Evolutionary conservation across 2,113 vertebrate species (phyloP).

Genomic region (Pongo abelii): DNA sequence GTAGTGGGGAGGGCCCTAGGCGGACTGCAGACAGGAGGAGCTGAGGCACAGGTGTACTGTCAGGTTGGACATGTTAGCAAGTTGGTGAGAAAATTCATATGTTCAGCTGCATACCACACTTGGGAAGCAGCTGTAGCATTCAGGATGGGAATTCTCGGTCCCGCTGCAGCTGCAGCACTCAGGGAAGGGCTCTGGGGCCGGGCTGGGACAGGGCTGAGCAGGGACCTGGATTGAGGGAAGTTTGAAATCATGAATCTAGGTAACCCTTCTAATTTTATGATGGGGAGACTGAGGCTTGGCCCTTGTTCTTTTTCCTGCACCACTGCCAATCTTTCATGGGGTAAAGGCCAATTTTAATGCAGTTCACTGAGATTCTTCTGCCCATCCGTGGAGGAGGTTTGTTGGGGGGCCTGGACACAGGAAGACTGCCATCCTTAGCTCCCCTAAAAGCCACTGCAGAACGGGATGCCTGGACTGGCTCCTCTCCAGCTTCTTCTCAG

Average conservation of each 20-base stretch:
- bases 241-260: background rate
- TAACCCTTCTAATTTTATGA: background rate
- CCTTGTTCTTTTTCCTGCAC: background rate
- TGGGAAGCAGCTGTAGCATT: background rate
- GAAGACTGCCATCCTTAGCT: accelerated
- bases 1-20: no score
- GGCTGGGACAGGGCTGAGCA: no score
- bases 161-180: background rate
- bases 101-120: background rate
- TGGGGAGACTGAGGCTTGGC: background rate
- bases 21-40: background rate
- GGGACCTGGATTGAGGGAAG: background rate
- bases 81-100: no score
- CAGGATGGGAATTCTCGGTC: background rate
- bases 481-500: background rate
- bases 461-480: background rate
- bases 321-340: accelerated
- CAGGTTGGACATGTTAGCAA: no score
- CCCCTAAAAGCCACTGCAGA: background rate
- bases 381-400: background rate
- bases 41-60: background rate
- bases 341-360: background rate
- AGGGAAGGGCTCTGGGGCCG: background rate
- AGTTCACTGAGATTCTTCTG: background rate
- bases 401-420: background rate